Base-by-base conservation (phyloP, 2,113 vertebrate genomes). In the Melierax canorus region DNA sequence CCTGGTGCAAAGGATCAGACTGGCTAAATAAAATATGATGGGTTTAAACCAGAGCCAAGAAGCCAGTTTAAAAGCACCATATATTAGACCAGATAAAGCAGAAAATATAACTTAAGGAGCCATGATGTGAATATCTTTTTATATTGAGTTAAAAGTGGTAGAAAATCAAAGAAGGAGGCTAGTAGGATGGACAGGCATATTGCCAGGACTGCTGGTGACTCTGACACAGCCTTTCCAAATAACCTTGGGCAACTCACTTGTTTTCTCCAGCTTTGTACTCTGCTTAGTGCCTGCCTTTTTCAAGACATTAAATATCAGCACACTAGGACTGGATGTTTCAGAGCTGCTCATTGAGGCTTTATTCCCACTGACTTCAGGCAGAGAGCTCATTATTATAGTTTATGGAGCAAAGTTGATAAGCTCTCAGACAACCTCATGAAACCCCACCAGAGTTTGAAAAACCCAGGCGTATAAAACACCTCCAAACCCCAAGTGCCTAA, bases 401-500 rank as follows among this genome's bases (percentile, higher is more conserved):
- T 50, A 29, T 43, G 51, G 38, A 51, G 9, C 12, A 43, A 83
- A 51, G 17, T 36, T 71, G 19, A 12, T 21, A 36, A 82, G 5
- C 12, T 88, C 48, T 66, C 45, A 86, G 38, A 45, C 11, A 53
- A 14, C 13, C 7, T 27, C 14, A 50, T 24, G 26, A 81, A 94
- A 73, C 27, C 20, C 29, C 22, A 51, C 2, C 26, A 88, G 12
- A 55, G 6, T 38, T 9, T 15, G 14, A 64, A 89, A 46, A 79
- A 51, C 17, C 4, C 22, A 56, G 14, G 5, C 6, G 1, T 50
- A 38, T 3, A 1, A 71, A 75, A 39, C 39, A 34, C 45, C 60
- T 92, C 60, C 77, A 67, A 96, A 92, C 56, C 43, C 32, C 39
- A 58, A 75, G 23, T 19, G 32, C 22, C 62, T 85, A 96, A 94